Percentiles rank a stretch among this genome's conserved stretches.
Conservation (phyloP, 2,797 vertebrate genomes). For the Todus mexicanus region DNA sequence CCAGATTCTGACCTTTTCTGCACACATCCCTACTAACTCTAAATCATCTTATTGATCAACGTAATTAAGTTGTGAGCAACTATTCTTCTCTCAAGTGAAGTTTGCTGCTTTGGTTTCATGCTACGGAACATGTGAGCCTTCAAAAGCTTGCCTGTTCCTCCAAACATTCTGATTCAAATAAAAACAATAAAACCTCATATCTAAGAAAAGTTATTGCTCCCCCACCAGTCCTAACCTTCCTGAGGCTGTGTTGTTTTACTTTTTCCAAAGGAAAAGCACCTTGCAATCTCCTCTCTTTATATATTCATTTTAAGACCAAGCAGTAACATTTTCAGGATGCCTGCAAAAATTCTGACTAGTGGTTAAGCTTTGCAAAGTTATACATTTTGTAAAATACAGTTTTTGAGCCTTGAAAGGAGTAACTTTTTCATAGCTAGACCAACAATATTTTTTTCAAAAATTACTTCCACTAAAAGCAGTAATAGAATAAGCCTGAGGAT, state of each 20-base stretch:
- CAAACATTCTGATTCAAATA: neutral
- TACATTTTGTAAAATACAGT: neutral
- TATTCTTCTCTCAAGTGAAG: neutral
- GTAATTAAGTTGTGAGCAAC: neutral
- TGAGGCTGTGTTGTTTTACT: neutral
- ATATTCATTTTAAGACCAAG: neutral
- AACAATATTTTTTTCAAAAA: neutral
- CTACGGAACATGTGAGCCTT: neutral
- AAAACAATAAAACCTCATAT: neutral
- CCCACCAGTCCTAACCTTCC: neutral
- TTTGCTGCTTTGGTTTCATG: neutral
- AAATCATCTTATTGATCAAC: neutral
- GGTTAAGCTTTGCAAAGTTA: neutral
- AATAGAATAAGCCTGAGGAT: neutral
- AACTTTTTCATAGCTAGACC: neutral
- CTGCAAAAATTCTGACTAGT: neutral
- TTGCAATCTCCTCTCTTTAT: neutral
- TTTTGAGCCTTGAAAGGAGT: neutral
- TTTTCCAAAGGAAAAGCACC: neutral
- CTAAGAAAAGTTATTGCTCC: neutral
- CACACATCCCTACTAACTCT: neutral
- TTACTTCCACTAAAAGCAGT: neutral
- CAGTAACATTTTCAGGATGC: neutral
- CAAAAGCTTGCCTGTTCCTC: neutral
- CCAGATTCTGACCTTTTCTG: constrained; percentile 15